Evolutionary conservation across 23 tunicate genomes (phyloP).

Genomic region (Halocynthia roretzi): DNA sequence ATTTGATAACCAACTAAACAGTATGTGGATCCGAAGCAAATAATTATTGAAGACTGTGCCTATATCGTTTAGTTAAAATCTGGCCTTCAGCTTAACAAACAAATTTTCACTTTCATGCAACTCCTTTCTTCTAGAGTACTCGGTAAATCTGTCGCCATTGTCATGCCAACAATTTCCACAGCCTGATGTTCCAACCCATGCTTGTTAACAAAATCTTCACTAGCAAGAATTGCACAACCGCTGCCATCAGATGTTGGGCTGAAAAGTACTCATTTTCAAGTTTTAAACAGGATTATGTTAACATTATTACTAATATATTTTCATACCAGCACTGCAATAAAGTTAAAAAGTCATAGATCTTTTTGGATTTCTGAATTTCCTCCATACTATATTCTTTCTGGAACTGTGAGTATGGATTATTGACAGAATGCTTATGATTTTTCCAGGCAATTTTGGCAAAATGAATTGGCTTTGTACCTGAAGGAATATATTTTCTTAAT

Average conservation of each 20-base stretch:
- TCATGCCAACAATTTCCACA: slow-evolving; percentile 91
- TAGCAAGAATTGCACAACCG: slow-evolving; percentile 92
- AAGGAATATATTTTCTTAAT: neutral
- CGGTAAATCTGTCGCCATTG: slow-evolving; percentile 94
- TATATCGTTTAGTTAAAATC: too few species aligned
- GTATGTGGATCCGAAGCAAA: too few species aligned
- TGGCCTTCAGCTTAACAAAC: too few species aligned
- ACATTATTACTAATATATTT: neutral
- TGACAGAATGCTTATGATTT: slow-evolving; percentile 92
- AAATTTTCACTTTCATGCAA: slow-evolving; percentile 77
- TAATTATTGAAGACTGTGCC: too few species aligned
- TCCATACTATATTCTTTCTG: slow-evolving; percentile 86
- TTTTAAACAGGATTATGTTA: too few species aligned
- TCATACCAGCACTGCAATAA: slow-evolving; percentile 86
- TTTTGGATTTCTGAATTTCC: slow-evolving; percentile 64
- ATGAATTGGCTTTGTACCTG: slow-evolving; percentile 88
- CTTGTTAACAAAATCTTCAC: slow-evolving; percentile 84
- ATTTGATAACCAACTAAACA: too few species aligned
- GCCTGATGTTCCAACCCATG: slow-evolving; percentile 86
- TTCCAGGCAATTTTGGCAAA: slow-evolving; percentile 98
- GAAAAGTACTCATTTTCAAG: neutral
- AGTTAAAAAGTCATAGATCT: slow-evolving; percentile 66
- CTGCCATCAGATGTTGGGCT: slow-evolving; percentile 99
- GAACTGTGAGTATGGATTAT: slow-evolving; percentile 98
- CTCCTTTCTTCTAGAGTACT: slow-evolving; percentile 86